Conservation (phyloP, 2,888 invertebrate species). For the Drosophila tanythrix region DNA sequence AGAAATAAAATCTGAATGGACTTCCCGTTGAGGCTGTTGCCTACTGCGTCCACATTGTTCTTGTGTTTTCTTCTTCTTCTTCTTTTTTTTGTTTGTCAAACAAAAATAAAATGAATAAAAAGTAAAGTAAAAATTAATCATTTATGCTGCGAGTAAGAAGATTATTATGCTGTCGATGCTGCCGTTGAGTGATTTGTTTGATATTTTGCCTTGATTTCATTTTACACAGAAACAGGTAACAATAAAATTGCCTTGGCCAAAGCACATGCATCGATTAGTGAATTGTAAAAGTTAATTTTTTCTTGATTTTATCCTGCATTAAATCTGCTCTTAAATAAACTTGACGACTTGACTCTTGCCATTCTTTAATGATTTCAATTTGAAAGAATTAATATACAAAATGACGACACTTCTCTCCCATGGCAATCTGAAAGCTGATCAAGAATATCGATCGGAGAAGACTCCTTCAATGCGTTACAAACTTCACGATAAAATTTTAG, state of each 20-base stretch:
- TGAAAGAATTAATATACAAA: not conserved
- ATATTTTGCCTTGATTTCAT: not conserved
- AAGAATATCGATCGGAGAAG: not conserved
- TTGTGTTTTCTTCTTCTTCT: not conserved
- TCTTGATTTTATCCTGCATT: not conserved
- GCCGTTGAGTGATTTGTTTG: not conserved
- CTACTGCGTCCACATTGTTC: not conserved
- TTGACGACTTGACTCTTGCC: no score
- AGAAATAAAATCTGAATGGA: not conserved
- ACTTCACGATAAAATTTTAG: not conserved
- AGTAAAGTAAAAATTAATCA: not conserved
- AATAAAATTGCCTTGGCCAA: not conserved
- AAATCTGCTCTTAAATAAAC: no score
- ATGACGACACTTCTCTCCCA: not conserved
- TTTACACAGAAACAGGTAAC: not conserved
- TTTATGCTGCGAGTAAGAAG: not conserved
- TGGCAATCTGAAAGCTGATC: not conserved
- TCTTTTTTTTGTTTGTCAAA: not conserved
- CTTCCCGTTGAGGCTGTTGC: not conserved
- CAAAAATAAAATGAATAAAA: not conserved
- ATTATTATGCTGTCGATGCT: not conserved
- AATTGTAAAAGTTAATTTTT: not conserved
- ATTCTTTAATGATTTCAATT: no score
- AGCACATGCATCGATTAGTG: no score
- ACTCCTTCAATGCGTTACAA: not conserved